Evolutionary conservation across 2,888 invertebrate genomes (phyloP).

Genomic region (Rhagophthalmus giganteus): DNA sequence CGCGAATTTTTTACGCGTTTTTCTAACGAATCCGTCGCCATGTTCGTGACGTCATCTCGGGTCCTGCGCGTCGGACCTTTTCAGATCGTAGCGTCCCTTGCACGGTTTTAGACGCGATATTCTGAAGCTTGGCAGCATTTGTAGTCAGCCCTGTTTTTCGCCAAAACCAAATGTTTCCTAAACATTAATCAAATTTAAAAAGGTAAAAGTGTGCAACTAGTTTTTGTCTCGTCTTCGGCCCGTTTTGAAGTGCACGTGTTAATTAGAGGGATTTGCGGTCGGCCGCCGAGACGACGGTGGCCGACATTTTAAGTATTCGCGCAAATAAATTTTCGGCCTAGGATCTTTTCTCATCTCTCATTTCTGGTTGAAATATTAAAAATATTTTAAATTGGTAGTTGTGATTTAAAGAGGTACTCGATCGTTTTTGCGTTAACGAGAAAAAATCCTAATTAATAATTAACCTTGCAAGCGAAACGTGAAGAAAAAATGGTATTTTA

Average conservation of each 20-base stretch:
- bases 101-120: slow-evolving; percentile 16
- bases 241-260: too few relatives aligned
- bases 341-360: slow-evolving; percentile 43
- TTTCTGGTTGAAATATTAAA: too few relatives aligned
- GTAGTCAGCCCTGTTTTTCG: slow-evolving; percentile 56
- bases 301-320: slow-evolving; percentile 35
- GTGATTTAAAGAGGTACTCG: too few relatives aligned
- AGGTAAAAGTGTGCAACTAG: slow-evolving; percentile 14
- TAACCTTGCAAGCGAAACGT: too few relatives aligned
- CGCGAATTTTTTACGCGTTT: too few relatives aligned
- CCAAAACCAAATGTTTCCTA: slow-evolving; percentile 56
- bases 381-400: slow-evolving; percentile 21
- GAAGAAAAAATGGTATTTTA: slow-evolving; percentile 9
- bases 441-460: too few relatives aligned
- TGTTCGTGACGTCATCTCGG: too few relatives aligned
- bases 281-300: slow-evolving; percentile 24
- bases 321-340: slow-evolving; percentile 39
- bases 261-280: too few relatives aligned
- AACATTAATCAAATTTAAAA: slow-evolving; percentile 36
- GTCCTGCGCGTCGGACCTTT: too few relatives aligned
- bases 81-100: too few relatives aligned
- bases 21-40: too few relatives aligned
- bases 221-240: slow-evolving; percentile 1
- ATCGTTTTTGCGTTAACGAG: too few relatives aligned
- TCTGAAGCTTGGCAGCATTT: slow-evolving; percentile 56